Evolutionary conservation across 2,113 vertebrate genomes (phyloP), one percentile per base, ranked within the genome.

Genomic region (Oophaga pumilio): DNA sequence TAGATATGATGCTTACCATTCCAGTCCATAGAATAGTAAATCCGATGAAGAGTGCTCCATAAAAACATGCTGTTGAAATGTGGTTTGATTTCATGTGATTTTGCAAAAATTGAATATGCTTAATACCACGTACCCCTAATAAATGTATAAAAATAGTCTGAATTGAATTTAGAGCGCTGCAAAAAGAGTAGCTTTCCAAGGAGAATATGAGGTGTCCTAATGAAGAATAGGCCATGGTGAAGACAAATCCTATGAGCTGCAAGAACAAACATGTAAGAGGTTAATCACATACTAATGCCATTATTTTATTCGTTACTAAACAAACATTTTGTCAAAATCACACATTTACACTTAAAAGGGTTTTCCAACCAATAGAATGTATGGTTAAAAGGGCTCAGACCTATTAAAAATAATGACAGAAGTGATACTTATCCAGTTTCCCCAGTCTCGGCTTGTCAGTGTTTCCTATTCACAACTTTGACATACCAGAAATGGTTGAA

Each of bases 191-290:
- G 8, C 64, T 89, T 82, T 59, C 56, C 69, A 89, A 81, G 28
- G 60, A 69, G 20, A 92, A 87, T 2, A 93, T 89, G 14, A 94
- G 68, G 8, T 59, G 91, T 14, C 50, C 79, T 83, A 93, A 53
- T 52, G 91, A 91, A 43, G 89, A 91, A 74, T 89, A 84, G 24
- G 89, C 89, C 6, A 91, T 73, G 71, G 92, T 26, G 28, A 94
- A 62, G 87, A 96, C 89, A 56, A 90, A 33, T 56, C 91, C 93
- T 26, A 79, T 85, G 79, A 95, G 57, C 96, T 97, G 88, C 43
- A 86, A 89, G n/a, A 62, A 43, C 78, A 84, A 66, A 62, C n/a
- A 24, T 26, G 6, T 33, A 85, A 49, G 20, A 24, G 11, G 20
- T 68, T 24, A 64, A 26, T 78, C 22, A 78, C 24, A 53, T 50